Base-by-base conservation (phyloP, 2,888 invertebrate genomes). In the Apodemia duryi region DNA sequence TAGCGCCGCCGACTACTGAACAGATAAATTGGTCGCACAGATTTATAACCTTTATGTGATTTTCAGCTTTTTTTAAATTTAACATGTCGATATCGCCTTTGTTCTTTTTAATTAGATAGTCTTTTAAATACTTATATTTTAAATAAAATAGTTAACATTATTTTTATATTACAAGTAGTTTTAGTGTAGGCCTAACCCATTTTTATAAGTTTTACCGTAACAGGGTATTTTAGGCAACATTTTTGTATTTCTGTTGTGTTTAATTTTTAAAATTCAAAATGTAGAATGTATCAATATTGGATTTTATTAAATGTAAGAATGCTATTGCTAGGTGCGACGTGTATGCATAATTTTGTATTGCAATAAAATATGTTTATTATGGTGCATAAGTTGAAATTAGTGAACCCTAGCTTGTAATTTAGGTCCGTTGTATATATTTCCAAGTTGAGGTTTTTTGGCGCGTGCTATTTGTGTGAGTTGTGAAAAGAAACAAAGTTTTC, bases 261-360 rank as follows among this genome's bases (percentile, higher is more conserved):
- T 13, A 57, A 10, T 32, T 57, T 57, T 57, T 32, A 11, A 32
- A 35, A 57, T 32, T 57, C 32, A 57, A 13, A 57, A 7, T 57
- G 57, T 57, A 35, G 35, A 13, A 57, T 29, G 13, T 57, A 29
- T 3, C 7, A 32, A 11, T 29, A 13, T 57, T 57, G 57, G 54
- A 29, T 29, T 54, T 29, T 32, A 32, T 57, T 57, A 11, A 54
- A 57, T 57, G 57, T 57, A 32, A 57, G 11, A 6, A 57, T 57
- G 32, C 57, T 13, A 32, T 57, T 57, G 32, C 57, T 57, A 9
- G 57, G 57, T 32, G 54, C 54, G 21, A 54, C 6, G 29, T 57
- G 57, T 57, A 57, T 32, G 57, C 57, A 57, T 57, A 32, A 32
- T 57, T 57, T 57, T 57, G 57, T 32, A 57, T 57, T 57, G 57